Evolutionary conservation across 2,113 vertebrate species (phyloP).

Genomic region (Barbus barbus): DNA sequence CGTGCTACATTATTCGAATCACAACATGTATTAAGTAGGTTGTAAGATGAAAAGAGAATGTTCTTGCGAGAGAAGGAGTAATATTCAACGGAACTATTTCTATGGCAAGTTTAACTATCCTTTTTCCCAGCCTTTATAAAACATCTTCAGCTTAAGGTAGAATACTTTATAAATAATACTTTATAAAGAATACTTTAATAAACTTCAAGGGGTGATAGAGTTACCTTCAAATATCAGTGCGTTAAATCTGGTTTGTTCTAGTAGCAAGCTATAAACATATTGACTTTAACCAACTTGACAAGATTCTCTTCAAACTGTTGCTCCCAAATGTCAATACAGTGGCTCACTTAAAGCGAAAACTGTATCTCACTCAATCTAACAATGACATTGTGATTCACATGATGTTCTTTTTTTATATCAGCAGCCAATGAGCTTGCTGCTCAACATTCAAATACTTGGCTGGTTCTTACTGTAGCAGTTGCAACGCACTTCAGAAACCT

Average conservation of each 20-base stretch:
- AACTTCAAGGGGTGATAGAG: neutral
- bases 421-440: too few relatives aligned
- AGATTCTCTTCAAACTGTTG: too few relatives aligned
- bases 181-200: neutral
- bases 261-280: neutral
- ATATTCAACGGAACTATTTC: neutral
- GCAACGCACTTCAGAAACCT: too few relatives aligned
- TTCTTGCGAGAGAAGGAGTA: neutral
- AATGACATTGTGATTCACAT: too few relatives aligned
- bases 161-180: too few relatives aligned
- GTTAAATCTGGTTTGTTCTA: neutral
- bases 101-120: neutral
- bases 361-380: neutral
- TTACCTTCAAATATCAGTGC: neutral
- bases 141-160: neutral
- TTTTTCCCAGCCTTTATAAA: neutral
- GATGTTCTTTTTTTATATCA: too few relatives aligned
- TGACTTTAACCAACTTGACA: neutral
- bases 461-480: too few relatives aligned
- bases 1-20: conserved; percentile 36
- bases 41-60: neutral
- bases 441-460: too few relatives aligned
- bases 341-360: neutral
- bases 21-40: conserved; percentile 14
- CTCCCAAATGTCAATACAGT: neutral